Conservation (phyloP, 2,888 invertebrate species). For the Zygogramma bicolorata region DNA sequence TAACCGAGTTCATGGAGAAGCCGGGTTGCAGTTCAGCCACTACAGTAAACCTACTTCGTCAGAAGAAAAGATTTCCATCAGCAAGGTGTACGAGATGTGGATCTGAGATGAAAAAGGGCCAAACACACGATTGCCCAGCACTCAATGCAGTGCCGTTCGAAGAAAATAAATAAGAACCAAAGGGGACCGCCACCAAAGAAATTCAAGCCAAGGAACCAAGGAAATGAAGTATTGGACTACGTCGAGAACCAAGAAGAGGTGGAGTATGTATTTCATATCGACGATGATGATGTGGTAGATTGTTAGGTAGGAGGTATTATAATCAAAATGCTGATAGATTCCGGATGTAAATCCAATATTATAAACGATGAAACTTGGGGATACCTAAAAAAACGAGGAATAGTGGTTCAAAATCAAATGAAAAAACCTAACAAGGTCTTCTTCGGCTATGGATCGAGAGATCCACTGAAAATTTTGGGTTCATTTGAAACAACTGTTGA, state of each 20-base stretch:
- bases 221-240: neutral
- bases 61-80: neutral
- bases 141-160: too few relatives aligned
- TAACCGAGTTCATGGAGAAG: constrained; percentile 23
- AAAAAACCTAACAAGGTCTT: neutral
- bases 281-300: constrained; percentile 20
- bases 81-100: too few relatives aligned
- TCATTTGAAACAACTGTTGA: constrained; percentile 42
- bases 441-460: constrained; percentile 23
- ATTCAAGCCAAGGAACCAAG: neutral
- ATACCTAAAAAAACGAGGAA: constrained; percentile 20
- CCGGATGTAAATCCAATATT: neutral
- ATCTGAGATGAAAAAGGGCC: too few relatives aligned
- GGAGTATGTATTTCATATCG: constrained; percentile 34
- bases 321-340: constrained; percentile 4
- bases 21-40: neutral
- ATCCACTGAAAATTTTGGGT: constrained; percentile 40
- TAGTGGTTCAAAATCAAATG: constrained; percentile 14
- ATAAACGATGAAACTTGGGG: constrained; percentile 32
- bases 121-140: too few relatives aligned
- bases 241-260: neutral
- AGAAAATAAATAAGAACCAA: too few relatives aligned
- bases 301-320: constrained; percentile 39
- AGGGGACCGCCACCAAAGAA: neutral
- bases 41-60: neutral